Base-by-base conservation (phyloP, 2,888 invertebrate genomes). In the Scelioninae gen. 1 region DNA sequence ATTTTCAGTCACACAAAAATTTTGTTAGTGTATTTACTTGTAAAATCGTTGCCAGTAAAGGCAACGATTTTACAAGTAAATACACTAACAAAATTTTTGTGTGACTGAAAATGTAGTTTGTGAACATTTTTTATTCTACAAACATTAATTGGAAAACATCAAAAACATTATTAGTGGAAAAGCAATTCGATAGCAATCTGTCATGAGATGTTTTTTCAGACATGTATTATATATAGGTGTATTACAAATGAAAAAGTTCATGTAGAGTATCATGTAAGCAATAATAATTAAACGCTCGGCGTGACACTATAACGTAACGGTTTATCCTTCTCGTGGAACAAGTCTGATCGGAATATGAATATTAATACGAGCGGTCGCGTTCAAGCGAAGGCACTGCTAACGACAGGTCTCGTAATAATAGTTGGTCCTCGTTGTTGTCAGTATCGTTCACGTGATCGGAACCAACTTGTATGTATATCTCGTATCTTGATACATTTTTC, bases 1-100 rank as follows among this genome's bases (percentile, higher is more conserved):
- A 72, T 77, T 77, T 77, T 82, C 82, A 82, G 77, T 77, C 77
- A 77, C 74, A 77, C 74, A 74, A 72, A 82, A 72, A 45, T 82
- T 82, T 77, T 82, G 77, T 68, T 77, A 68, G 66, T 72, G n/a
- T n/a, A n/a, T n/a, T n/a, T n/a, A n/a, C n/a, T n/a, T n/a, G 4
- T 23, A 23, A 23, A 23, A 23, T 1, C 23, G 23, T 4, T 4
- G 1, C 2, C 23, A 23, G 23, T 23, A 23, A 23, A 23, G 2
- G 23, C 2, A 23, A 23, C n/a, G n/a, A n/a, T n/a, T n/a, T n/a
- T n/a, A n/a, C n/a, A n/a, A n/a, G 23, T 2, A 23, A 23, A 23
- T 4, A 23, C 23, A 23, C 23, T 1, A 23, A 2, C 23, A 23
- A 23, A 23, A 51, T 34, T 0, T 43, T 9, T 43, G 15, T 34